Evolutionary conservation across 2,888 invertebrate species (phyloP).

Genomic region (Temnothorax ravouxi): DNA sequence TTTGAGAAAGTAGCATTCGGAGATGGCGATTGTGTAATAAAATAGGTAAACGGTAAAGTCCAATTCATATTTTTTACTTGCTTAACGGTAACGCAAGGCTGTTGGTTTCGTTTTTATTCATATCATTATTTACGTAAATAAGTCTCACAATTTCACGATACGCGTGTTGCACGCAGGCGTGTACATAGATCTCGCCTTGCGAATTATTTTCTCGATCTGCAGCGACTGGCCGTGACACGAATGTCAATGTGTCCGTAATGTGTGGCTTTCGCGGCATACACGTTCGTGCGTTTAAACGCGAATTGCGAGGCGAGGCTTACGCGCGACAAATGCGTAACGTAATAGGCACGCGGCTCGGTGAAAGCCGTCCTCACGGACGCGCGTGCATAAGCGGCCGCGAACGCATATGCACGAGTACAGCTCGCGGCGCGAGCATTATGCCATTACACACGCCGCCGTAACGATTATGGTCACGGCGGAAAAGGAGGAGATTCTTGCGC

Average conservation of each 20-base stretch:
- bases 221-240: conserved; percentile 84
- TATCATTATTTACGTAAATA: background rate
- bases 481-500: conserved; percentile 60
- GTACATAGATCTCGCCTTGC: conserved; percentile 37
- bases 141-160: conserved; percentile 13
- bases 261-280: conserved; percentile 57
- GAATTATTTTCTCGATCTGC: conserved; percentile 76
- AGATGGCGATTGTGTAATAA: background rate
- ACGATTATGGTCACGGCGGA: conserved; percentile 75
- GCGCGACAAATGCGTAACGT: conserved; percentile 73
- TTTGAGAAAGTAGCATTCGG: background rate
- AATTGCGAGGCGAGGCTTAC: conserved; percentile 77
- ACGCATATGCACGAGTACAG: background rate
- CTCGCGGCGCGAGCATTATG: conserved; percentile 71
- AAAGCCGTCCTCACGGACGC: conserved; percentile 76
- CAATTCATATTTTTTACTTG: background rate
- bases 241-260: conserved; percentile 79
- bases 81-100: background rate
- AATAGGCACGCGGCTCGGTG: conserved; percentile 77
- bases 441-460: conserved; percentile 73
- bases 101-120: background rate
- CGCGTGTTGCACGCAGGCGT: conserved; percentile 44
- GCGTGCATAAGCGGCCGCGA: conserved; percentile 31
- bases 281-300: conserved; percentile 75
- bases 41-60: background rate